Base-by-base conservation (phyloP, 2,888 invertebrate species). In the Drosophila merina region DNA sequence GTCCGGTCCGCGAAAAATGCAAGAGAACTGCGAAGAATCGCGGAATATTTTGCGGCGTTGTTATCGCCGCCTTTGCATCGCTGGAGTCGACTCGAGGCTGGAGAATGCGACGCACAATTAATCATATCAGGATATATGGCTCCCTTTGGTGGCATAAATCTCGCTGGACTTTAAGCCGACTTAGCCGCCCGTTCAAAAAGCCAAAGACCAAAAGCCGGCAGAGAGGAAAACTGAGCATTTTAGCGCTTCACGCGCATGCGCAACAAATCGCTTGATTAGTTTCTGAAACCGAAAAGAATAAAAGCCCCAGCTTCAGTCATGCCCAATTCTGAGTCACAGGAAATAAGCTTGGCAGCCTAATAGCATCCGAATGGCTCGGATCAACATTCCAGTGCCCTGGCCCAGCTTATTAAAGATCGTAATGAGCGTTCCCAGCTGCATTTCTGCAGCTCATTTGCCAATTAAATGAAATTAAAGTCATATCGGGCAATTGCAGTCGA, bases 191-290 rank as follows among this genome's bases (percentile, higher is more conserved):
- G 26, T 6, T 4, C 12, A 9, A 57, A 55, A 20, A 4, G 14
- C 47, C 26, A 26, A 3, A 4, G 14, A 36, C 26, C 26, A 3
- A 8, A 12, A 31, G 5, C 10, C 20, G 25, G 7, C 8, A 42
- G 30, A 42, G 7, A n/a, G 49, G 14, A 40, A 50, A 57, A 52
- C 30, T 36, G 45, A 26, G 57, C 57, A 72, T 63, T 74, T 64
- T 58, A 72, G 73, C 71, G 73, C 72, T 81, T 86, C 71, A 85
- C 79, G 87, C 83, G 82, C 88, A 88, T 89, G 89, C 88, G 88
- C 87, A 88, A 86, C 89, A 75, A 89, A 89, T 89, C 88, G 87
- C 86, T 88, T 89, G 89, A 89, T 88, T 88, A 88, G 76, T 77
- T 82, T 86, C 64, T 62, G 14, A 63, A 25, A 20, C 36, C 28